Evolutionary conservation across 2,797 vertebrate genomes (phyloP).

Genomic region (Erethizon dorsatum): DNA sequence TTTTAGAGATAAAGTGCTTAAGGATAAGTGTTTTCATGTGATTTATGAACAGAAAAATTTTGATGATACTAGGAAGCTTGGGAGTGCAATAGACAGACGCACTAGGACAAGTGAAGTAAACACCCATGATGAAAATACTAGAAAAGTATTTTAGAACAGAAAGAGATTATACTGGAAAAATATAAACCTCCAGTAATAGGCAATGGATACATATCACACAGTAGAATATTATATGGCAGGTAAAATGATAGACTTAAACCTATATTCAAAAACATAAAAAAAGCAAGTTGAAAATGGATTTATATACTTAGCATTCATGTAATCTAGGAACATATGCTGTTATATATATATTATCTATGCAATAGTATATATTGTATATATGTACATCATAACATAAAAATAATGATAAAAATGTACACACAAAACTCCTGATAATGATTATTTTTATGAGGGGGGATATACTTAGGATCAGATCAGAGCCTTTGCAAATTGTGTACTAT

Average conservation of each 20-base stretch:
- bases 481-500: neutral
- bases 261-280: constrained; percentile 19
- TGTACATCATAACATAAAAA: neutral
- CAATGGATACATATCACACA: neutral
- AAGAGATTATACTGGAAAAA: neutral
- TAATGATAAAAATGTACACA: neutral
- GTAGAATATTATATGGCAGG: neutral
- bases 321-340: neutral
- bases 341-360: neutral
- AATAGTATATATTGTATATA: neutral
- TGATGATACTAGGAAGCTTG: neutral
- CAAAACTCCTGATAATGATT: neutral
- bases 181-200: neutral
- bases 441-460: neutral
- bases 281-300: constrained; percentile 2
- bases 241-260: neutral
- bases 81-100: neutral
- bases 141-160: constrained; percentile 2
- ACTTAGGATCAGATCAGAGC: neutral
- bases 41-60: neutral
- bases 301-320: neutral
- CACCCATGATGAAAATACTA: neutral
- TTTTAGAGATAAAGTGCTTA: neutral
- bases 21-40: neutral
- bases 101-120: neutral